Base-by-base conservation (phyloP, 35 echinoderm and acorn worm genomes). In the Amphiura filiformis region DNA sequence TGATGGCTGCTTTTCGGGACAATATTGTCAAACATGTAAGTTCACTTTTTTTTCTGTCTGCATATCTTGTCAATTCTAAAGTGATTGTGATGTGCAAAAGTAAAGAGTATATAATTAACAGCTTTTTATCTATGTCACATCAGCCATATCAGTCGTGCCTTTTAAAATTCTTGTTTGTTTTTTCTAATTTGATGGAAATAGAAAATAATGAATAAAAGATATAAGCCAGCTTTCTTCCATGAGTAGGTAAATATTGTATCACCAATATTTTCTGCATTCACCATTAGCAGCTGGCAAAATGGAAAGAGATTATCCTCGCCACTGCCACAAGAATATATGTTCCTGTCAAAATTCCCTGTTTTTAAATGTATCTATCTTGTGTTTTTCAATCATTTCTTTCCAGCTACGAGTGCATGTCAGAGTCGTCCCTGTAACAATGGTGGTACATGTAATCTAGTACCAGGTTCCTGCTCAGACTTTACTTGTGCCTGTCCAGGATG, bases 1-100 rank as follows among this genome's bases (percentile, higher is more conserved):
- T 92, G 47, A 83, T 70, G 87, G 82, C 18, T 96, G 94, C 84
- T 88, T 79, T 65, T 47, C 91, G 32, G 91, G 81, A 32, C 34
- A 32, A 26, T 42, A 88, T 14, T 93, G 91, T 41, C 65, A 84
- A 64, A 88, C 79, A 64, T 65, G 91, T 93, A 85, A 80, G 86
- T 57, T 34, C 1, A 5, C 15, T 28, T 49, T n/a, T n/a, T n/a
- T n/a, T n/a, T n/a, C n/a, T n/a, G n/a, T n/a, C 77, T 78, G 18
- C 76, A 23, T 20, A 65, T 2, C 1, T 20, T 23, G 20, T 30
- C 1, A 23, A 65, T 30, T 65, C 31, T 65, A 0, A 20, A 65
- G 57, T 65, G 57, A 23, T 0, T 0, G 20, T 65, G 20, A 65
- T 20, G 31, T 65, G 20, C 20, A 65, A 9, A 1, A 1, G 57